Conservation (phyloP, 2,888 invertebrate genomes). For the Andricus quercusramuli region DNA sequence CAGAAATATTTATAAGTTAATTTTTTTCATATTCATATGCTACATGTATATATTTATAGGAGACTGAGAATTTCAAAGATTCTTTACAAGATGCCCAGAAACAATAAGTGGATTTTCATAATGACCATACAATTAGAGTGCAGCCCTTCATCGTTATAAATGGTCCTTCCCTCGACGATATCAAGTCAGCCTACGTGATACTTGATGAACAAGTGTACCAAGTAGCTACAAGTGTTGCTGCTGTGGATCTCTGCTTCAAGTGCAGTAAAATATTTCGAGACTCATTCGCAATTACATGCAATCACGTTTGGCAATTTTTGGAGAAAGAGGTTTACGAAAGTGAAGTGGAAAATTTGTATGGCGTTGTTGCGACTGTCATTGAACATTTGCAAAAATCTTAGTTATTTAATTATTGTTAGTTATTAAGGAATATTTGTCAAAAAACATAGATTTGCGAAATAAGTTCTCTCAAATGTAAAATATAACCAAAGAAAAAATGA, state of each 20-base stretch:
- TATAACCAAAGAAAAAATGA: background rate
- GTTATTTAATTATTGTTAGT: background rate
- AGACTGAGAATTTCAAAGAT: conserved; percentile 43
- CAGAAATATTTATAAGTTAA: background rate
- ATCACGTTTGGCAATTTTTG: conserved; percentile 49
- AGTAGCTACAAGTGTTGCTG: conserved; percentile 19
- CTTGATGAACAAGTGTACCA: conserved; percentile 41
- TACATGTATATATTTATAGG: conserved; percentile 36
- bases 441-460: conserved; percentile 3
- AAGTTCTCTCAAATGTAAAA: background rate
- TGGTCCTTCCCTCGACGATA: conserved; percentile 46
- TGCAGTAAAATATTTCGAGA: conserved; percentile 42
- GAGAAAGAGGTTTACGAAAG: conserved; percentile 41
- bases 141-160: conserved; percentile 44
- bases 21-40: background rate
- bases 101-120: conserved; percentile 6
- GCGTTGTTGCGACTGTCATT: conserved; percentile 42
- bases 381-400: conserved; percentile 43
- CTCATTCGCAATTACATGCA: conserved; percentile 36
- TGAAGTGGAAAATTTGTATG: conserved; percentile 42
- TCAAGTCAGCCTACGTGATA: conserved; percentile 46
- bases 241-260: conserved; percentile 47
- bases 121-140: conserved; percentile 45
- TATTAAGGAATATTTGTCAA: background rate
- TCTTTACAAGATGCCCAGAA: conserved; percentile 27